Evolutionary conservation across 1,140 invertebrate genomes (phyloP).

Genomic region (Acromyrmex charruanus): DNA sequence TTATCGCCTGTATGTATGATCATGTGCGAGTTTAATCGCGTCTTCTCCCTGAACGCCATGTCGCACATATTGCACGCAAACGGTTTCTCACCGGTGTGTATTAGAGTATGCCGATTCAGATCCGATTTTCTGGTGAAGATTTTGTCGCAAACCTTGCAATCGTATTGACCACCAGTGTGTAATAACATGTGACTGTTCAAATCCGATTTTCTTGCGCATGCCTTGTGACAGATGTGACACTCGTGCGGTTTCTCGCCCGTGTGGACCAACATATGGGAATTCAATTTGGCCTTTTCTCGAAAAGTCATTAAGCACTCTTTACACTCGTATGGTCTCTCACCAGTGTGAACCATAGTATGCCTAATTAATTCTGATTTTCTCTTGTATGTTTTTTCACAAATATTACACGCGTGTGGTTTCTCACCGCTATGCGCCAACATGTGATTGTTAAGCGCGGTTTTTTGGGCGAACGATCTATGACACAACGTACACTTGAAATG

Average conservation of each 20-base stretch:
- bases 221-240: slow-evolving; percentile 88
- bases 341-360: slow-evolving; percentile 87
- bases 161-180: slow-evolving; percentile 88
- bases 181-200: slow-evolving; percentile 84
- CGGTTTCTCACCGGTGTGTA: slow-evolving; percentile 91
- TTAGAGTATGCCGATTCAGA: slow-evolving; percentile 89
- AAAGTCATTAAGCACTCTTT: slow-evolving; percentile 87
- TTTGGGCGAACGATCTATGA: slow-evolving; percentile 81
- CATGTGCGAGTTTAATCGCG: slow-evolving; percentile 84
- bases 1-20: slow-evolving; percentile 86
- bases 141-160: slow-evolving; percentile 91
- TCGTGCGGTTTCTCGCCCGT: slow-evolving; percentile 90
- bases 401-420: slow-evolving; percentile 87
- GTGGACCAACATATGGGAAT: slow-evolving; percentile 91
- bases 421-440: slow-evolving; percentile 85
- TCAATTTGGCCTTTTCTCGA: slow-evolving; percentile 87
- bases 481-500: slow-evolving; percentile 90
- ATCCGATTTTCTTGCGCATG: slow-evolving; percentile 84
- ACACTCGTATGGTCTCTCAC: slow-evolving; percentile 87
- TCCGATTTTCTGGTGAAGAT: slow-evolving; percentile 91
- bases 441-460: slow-evolving; percentile 83
- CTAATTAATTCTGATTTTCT: slow-evolving; percentile 86
- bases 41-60: slow-evolving; percentile 87
- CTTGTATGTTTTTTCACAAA: slow-evolving; percentile 87
- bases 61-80: slow-evolving; percentile 90